Conservation (phyloP, 2,113 vertebrate species). For the Rattus norvegicus region DNA sequence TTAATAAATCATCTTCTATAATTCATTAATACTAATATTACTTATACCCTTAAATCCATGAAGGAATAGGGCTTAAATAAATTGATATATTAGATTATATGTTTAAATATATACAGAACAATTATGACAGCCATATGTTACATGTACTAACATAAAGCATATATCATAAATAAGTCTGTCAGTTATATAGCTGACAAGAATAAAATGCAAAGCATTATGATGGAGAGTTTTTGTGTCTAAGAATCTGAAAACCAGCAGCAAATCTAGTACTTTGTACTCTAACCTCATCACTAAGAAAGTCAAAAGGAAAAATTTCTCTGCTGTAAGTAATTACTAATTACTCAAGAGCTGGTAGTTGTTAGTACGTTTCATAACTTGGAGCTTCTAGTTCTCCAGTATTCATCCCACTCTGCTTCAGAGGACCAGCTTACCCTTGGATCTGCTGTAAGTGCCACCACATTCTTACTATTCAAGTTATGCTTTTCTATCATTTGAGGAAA, state of each 20-base stretch:
- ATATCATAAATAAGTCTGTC: slow-evolving; percentile 56
- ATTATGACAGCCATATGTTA: background rate
- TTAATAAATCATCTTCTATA: background rate
- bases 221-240: background rate
- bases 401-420: background rate
- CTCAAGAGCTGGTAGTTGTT: background rate
- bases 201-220: background rate
- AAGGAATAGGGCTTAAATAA: background rate
- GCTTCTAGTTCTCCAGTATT: background rate
- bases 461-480: background rate
- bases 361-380: background rate
- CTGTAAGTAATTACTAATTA: background rate
- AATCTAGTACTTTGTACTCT: background rate
- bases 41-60: background rate
- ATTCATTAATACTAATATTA: background rate
- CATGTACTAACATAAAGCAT: background rate
- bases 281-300: background rate
- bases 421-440: background rate
- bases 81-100: background rate
- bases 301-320: background rate
- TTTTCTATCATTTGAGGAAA: background rate
- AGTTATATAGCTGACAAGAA: background rate
- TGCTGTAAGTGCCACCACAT: background rate
- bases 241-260: background rate
- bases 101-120: background rate